Percentiles rank a stretch among this genome's conserved stretches.
These are phyloP conservation scores for Cervus canadensis DNA, from an alignment of 2,113 vertebrate species.

Conservation along the genomic window DNA sequence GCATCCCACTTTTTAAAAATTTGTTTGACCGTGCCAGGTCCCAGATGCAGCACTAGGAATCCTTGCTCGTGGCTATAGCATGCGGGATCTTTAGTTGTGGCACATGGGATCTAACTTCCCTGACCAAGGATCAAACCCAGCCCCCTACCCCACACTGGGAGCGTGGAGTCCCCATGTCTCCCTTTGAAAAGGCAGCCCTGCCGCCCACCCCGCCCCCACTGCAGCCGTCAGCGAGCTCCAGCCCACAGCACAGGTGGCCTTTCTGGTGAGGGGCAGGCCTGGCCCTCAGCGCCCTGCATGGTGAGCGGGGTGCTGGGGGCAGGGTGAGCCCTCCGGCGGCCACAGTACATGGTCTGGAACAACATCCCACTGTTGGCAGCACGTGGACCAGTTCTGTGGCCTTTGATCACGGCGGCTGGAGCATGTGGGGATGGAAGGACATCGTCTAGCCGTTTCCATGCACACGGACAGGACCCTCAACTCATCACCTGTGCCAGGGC, in stretches of 20 bases:
- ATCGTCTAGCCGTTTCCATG: fast-evolving
- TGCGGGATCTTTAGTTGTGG: not conserved
- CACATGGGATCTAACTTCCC: not conserved
- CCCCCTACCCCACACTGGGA: not conserved
- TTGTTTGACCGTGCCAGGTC: not conserved
- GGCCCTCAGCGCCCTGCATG: fast-evolving
- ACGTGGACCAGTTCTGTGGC: fast-evolving
- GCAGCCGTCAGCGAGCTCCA: fast-evolving
- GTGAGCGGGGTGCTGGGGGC: fast-evolving
- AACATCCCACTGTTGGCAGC: fast-evolving
- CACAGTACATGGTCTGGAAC: fast-evolving
- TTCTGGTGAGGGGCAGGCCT: fast-evolving
- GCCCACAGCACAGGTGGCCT: fast-evolving
- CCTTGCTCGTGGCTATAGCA: not conserved
- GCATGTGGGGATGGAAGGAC: no score
- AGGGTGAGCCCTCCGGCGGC: fast-evolving
- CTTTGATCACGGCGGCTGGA: fast-evolving
- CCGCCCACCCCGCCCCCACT: fast-evolving
- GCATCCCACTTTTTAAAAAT: fast-evolving
- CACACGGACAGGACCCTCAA: fast-evolving
- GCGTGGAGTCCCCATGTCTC: not conserved
- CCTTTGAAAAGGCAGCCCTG: not conserved
- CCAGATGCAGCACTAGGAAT: not conserved
- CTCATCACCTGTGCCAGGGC: not conserved
- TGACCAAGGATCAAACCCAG: not conserved